Evolutionary conservation across 2,888 invertebrate species (phyloP), one percentile per base, ranked within the genome.

Genomic region (Rhaphigaster nebulosa): DNA sequence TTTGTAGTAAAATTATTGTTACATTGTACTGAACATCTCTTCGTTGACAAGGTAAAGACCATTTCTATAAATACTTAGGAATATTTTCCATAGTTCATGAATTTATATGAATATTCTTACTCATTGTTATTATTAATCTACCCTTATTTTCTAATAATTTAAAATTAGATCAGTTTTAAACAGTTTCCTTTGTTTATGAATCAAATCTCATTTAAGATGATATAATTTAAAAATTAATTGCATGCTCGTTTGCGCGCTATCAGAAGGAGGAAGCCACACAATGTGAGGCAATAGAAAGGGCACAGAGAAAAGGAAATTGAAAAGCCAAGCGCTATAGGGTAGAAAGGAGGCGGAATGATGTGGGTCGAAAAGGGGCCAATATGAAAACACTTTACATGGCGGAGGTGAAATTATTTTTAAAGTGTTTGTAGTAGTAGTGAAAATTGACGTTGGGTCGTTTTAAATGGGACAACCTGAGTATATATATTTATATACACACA

Each of bases 361-460:
- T 8, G 70, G 70, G 70, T 38, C 70, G 13, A 70, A 70, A 70
- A 18, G 70, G 70, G 34, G 34, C 20, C 70, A 76, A 38, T 76
- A 76, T 38, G 70, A 76, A 76, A 76, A 76, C 70, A 76, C 70
- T 76, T 76, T 76, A 76, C 70, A 76, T 76, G 70, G 4, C 8
- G 5, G 20, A 8, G 70, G 20, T 23, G 15, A 76, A 76, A 76
- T 76, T 76, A 38, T 76, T 76, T 38, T 76, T 38, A 20, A 23
- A 76, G 70, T 76, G 70, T 76, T 38, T 76, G 70, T 76, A 10
- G 34, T 60, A 29, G 60, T 56, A 56, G 10, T 56, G 56, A 12
- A 26, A 6, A 6, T 56, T 56, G 5, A 52, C 1, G 5, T 5
- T 15, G 52, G 15, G 18, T 52, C 52, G 5, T 45, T 45, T 45